Conservation (phyloP, 2,113 vertebrate genomes). For the Glaucidium brasilianum region DNA sequence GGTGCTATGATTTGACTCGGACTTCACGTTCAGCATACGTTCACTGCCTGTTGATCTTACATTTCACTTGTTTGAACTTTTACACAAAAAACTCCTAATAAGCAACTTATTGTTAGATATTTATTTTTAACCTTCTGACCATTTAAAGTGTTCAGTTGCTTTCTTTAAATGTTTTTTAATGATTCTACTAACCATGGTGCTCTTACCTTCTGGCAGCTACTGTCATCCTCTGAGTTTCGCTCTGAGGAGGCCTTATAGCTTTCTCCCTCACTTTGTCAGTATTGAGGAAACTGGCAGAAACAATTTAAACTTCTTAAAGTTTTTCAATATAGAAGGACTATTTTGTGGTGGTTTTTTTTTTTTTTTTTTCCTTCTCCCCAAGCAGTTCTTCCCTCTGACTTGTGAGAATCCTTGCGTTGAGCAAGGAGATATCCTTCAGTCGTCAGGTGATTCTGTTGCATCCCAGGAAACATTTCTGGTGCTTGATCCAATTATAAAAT, state of each 20-base stretch:
- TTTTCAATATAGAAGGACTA: fast-evolving
- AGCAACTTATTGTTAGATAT: background rate
- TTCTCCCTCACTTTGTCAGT: background rate
- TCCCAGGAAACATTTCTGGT: background rate
- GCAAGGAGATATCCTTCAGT: background rate
- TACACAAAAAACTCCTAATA: background rate
- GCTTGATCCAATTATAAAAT: background rate
- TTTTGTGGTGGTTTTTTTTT: background rate
- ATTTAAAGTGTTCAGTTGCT: background rate
- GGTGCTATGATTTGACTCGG: background rate
- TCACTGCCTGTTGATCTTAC: background rate
- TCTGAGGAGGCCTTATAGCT: background rate
- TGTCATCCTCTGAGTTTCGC: background rate
- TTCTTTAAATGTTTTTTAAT: background rate
- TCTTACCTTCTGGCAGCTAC: background rate
- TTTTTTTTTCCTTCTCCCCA: background rate
- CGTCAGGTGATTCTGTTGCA: background rate
- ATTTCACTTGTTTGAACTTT: background rate
- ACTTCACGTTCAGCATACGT: background rate
- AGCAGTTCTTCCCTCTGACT: background rate
- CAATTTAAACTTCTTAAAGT: background rate
- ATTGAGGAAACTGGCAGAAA: background rate
- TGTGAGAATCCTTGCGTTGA: background rate
- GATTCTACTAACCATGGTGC: background rate
- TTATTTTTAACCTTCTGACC: background rate